Evolutionary conservation across 2,113 vertebrate species (phyloP).

Genomic region (Etheostoma spectabile): DNA sequence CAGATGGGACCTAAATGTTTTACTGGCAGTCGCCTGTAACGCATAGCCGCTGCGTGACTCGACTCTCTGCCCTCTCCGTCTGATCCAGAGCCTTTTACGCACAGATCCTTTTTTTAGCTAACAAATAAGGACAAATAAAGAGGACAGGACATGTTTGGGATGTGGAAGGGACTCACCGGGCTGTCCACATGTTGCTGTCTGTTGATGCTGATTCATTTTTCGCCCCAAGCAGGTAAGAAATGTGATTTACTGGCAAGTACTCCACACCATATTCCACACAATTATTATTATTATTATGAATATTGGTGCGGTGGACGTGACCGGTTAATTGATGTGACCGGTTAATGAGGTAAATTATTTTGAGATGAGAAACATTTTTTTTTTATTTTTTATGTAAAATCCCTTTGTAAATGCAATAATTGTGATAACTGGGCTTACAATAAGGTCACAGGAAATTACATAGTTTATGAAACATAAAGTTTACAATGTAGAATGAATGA

Average conservation of each 20-base stretch:
- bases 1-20: constrained; percentile 36
- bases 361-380: background rate
- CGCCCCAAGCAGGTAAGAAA: constrained; percentile 67
- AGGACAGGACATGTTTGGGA: constrained; percentile 53
- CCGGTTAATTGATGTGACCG: background rate
- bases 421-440: background rate
- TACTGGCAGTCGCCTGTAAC: constrained; percentile 2
- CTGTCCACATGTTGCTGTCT: constrained; percentile 60
- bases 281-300: too few relatives aligned
- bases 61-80: background rate
- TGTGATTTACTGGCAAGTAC: background rate
- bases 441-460: too few relatives aligned
- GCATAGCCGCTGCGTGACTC: background rate
- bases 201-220: constrained; percentile 60
- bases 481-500: constrained; percentile 42
- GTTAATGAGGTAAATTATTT: background rate
- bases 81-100: constrained; percentile 12
- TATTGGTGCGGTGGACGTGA: background rate
- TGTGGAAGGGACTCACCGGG: constrained; percentile 31
- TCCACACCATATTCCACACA: background rate
- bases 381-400: too few relatives aligned
- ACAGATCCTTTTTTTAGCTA: constrained; percentile 2
- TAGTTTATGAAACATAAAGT: background rate
- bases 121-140: background rate
- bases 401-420: background rate